A percentile compares a stretch with the other conserved stretches of the same genome.
These are phyloP conservation scores for Drosophila persimilis DNA, from an alignment of 1,140 invertebrate species.

Conservation along the genomic window DNA sequence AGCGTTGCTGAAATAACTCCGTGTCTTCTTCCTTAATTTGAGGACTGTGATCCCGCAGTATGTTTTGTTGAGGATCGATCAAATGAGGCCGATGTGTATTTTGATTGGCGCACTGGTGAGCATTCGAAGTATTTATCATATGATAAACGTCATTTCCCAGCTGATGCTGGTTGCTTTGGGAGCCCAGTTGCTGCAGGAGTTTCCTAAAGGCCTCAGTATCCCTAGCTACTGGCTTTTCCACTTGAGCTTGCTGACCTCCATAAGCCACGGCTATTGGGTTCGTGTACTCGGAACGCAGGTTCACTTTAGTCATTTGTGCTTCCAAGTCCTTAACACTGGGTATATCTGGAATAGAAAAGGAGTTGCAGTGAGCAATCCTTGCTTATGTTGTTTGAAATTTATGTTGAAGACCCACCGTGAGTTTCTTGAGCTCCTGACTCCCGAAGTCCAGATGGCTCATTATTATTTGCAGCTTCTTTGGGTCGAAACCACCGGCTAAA, in stretches of 20 bases:
- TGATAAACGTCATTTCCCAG: constrained; percentile 15
- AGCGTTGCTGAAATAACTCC: constrained; percentile 3
- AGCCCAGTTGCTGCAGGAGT: constrained; percentile 60
- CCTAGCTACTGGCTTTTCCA: constrained; percentile 42
- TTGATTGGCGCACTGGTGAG: neutral
- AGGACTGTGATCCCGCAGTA: neutral
- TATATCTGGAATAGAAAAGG: constrained; percentile 39
- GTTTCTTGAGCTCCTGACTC: constrained; percentile 27
- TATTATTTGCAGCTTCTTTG: constrained; percentile 47
- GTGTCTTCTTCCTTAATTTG: constrained; percentile 2
- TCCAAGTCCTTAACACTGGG: constrained; percentile 70
- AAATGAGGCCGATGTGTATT: constrained; percentile 4
- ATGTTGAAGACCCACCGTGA: constrained; percentile 36
- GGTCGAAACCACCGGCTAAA: constrained; percentile 69
- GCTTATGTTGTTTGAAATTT: neutral
- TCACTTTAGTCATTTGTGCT: constrained; percentile 68
- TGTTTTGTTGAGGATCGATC: constrained; percentile 16
- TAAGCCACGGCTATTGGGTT: constrained; percentile 5
- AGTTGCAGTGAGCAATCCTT: neutral
- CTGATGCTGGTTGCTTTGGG: constrained; percentile 31
- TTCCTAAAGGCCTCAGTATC: constrained; percentile 68
- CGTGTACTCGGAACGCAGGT: constrained; percentile 41
- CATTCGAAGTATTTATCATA: constrained; percentile 12
- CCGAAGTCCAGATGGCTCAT: constrained; percentile 10
- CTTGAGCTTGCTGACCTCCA: constrained; percentile 12